Evolutionary conservation across 2,888 invertebrate species (phyloP).

Genomic region (Aporophyla lueneburgensis): DNA sequence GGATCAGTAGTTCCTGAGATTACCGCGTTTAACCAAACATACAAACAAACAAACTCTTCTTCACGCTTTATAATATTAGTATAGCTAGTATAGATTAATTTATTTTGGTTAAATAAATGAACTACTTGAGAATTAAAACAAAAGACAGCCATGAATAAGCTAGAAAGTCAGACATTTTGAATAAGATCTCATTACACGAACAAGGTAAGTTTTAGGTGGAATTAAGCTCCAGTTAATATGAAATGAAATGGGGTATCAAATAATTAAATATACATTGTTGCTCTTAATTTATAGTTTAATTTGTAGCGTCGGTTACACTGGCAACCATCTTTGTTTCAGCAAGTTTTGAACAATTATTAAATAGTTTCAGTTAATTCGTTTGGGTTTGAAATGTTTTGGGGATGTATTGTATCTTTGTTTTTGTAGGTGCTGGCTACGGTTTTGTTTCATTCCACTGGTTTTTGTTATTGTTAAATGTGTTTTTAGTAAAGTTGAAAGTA

Average conservation of each 20-base stretch:
- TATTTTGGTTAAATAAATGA: slow-evolving; percentile 8
- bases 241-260: slow-evolving; percentile 59
- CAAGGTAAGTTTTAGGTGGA: slow-evolving; percentile 41
- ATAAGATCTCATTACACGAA: slow-evolving; percentile 44
- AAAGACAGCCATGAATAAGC: slow-evolving; percentile 14
- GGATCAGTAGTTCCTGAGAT: too few species aligned
- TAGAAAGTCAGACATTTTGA: slow-evolving; percentile 30
- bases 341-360: slow-evolving; percentile 45
- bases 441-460: background rate
- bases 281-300: slow-evolving; percentile 63
- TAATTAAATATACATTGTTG: slow-evolving; percentile 67
- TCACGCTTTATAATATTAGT: too few species aligned
- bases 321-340: slow-evolving; percentile 49
- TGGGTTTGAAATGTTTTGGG: slow-evolving; percentile 10
- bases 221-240: slow-evolving; percentile 54
- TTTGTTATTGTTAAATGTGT: background rate
- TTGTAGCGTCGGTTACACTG: slow-evolving; percentile 45
- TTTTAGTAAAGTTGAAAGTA: background rate
- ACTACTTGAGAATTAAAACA: slow-evolving; percentile 22
- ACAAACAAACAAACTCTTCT: too few species aligned
- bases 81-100: too few species aligned
- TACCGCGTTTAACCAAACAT: too few species aligned
- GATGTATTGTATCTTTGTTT: slow-evolving; percentile 25
- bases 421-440: background rate
- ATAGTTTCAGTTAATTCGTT: slow-evolving; percentile 47